Percentiles rank a stretch among this genome's conserved stretches.
phyloP scores from a whole-genome alignment of 1,140 invertebrate species.

The Drosophila triauraria region DNA sequence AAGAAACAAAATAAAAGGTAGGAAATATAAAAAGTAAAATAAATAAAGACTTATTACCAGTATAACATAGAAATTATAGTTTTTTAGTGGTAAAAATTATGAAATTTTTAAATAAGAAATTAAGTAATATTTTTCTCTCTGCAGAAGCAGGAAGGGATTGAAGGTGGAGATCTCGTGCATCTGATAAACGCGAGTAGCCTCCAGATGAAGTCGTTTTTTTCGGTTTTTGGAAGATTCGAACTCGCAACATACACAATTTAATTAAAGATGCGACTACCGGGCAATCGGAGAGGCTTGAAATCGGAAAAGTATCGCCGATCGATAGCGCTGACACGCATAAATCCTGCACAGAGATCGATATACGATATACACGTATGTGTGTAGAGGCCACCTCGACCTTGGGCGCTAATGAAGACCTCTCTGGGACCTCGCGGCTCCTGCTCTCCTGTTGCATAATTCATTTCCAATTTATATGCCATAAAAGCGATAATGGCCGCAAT shows the following conservation, averaged over 20 bases:
- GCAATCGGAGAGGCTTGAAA: slow-evolving; percentile 19
- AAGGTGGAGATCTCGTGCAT: slow-evolving; percentile 60
- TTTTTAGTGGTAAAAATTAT: not conserved
- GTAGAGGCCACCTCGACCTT: slow-evolving; percentile 39
- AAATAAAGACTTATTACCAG: not conserved
- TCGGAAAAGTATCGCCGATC: slow-evolving; percentile 32
- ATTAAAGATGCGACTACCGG: slow-evolving; percentile 77
- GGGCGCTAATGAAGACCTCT: slow-evolving; percentile 67
- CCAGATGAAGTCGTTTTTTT: slow-evolving; percentile 59
- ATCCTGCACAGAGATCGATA: slow-evolving; percentile 20
- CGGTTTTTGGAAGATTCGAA: not conserved
- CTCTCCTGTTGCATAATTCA: slow-evolving; percentile 73
- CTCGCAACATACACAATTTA: slow-evolving; percentile 78
- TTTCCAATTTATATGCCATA: slow-evolving; percentile 80
- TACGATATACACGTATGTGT: not conserved
- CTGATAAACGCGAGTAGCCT: slow-evolving; percentile 55
- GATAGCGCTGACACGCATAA: slow-evolving; percentile 31
- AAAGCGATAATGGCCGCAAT: slow-evolving; percentile 80
- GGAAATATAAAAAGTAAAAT: not conserved
- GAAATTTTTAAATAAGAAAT: too few relatives aligned
- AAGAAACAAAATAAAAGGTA: not conserved
- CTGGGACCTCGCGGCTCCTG: slow-evolving; percentile 3
- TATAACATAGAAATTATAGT: not conserved
- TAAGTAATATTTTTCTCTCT: not conserved
- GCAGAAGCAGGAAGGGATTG: slow-evolving; percentile 20